Conservation (phyloP, 2,797 vertebrate species). For the Danio choprae region DNA sequence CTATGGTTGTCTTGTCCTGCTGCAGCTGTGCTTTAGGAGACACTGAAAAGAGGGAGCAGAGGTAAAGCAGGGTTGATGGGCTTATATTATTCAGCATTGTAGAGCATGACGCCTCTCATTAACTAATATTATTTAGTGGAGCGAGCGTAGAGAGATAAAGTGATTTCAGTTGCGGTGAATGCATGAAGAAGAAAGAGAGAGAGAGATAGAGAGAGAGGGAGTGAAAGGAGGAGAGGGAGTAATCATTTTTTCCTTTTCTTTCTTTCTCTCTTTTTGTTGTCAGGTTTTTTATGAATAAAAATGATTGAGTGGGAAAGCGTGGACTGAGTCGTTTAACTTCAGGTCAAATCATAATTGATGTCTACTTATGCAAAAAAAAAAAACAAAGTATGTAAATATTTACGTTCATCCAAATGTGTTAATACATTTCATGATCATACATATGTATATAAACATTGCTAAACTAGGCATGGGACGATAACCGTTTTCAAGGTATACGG, state of each 20-base stretch:
- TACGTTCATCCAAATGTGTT: background rate
- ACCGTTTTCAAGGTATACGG: too few species aligned
- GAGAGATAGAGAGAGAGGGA: background rate
- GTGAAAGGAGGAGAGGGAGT: slow-evolving; percentile 23
- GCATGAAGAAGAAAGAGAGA: slow-evolving; percentile 48
- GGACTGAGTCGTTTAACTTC: background rate
- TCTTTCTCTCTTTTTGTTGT: slow-evolving; percentile 28
- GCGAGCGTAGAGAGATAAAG: slow-evolving; percentile 53
- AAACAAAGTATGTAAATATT: background rate
- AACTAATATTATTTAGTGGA: slow-evolving; percentile 67
- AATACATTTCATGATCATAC: background rate
- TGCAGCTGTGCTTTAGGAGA: slow-evolving; percentile 68
- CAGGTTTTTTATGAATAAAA: slow-evolving; percentile 26
- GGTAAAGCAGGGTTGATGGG: slow-evolving; percentile 60
- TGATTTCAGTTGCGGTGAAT: slow-evolving; percentile 55
- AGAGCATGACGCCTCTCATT: slow-evolving; percentile 68
- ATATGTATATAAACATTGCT: too few species aligned
- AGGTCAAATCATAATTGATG: slow-evolving; percentile 3
- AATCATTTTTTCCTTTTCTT: slow-evolving; percentile 28
- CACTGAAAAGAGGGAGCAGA: slow-evolving; percentile 63
- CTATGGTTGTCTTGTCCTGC: slow-evolving; percentile 67
- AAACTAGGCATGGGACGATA: too few species aligned
- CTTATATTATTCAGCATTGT: slow-evolving; percentile 63
- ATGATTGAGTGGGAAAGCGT: slow-evolving; percentile 37
- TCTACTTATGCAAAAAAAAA: background rate